phyloP scores from a whole-genome alignment of 2,797 vertebrate genomes.

The Hypotaenidia philippensis region DNA sequence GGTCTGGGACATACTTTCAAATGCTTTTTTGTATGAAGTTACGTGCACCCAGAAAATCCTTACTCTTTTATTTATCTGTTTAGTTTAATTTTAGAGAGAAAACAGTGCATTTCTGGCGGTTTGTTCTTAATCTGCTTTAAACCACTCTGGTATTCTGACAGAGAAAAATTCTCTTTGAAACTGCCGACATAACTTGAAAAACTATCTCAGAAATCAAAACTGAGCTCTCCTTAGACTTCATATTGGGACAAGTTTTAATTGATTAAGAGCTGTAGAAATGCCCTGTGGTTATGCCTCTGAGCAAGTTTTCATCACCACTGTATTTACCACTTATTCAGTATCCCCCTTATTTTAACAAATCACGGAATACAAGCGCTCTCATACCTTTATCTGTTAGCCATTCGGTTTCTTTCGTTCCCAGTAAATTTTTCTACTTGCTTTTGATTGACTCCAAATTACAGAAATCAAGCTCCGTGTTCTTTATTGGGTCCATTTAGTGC shows the following conservation, averaged over 20 bases:
- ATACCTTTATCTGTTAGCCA: background rate
- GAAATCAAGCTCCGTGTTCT: background rate
- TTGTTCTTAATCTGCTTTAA: constrained; percentile 8
- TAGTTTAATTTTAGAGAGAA: constrained; percentile 1
- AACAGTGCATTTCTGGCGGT: constrained; percentile 10
- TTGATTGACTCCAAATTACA: background rate
- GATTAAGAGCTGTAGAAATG: background rate
- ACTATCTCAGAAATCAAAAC: background rate
- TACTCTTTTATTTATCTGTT: constrained; percentile 12
- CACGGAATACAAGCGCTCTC: background rate
- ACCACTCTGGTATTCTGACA: background rate
- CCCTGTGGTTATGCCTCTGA: background rate
- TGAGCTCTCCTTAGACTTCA: background rate
- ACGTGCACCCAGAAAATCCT: background rate
- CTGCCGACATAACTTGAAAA: background rate
- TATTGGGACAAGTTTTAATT: background rate
- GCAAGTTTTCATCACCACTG: background rate
- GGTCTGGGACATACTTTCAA: constrained; percentile 5
- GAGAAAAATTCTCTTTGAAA: background rate
- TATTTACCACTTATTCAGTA: background rate
- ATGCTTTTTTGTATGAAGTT: constrained; percentile 33
- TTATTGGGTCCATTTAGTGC: constrained; percentile 17
- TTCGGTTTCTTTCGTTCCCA: background rate
- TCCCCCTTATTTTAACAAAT: background rate
- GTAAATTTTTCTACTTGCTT: background rate